Conservation (phyloP, 1,140 invertebrate genomes). For the Physella acuta region DNA sequence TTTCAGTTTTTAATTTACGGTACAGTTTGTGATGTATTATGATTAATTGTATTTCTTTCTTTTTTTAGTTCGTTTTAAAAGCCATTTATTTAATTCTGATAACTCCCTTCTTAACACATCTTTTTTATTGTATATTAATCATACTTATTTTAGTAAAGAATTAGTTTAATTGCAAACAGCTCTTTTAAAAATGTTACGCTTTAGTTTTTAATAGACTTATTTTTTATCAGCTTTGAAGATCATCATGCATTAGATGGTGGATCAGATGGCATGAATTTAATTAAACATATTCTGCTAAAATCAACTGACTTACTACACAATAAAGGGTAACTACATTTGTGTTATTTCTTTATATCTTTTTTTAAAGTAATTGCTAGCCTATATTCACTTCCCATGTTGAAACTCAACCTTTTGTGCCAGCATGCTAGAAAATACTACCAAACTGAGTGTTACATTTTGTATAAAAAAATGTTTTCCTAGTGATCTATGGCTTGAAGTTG, state of each 20-base stretch:
- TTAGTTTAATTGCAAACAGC: too few species aligned
- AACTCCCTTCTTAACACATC: too few species aligned
- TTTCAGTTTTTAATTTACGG: too few species aligned
- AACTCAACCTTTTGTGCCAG: not conserved
- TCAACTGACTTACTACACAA: not conserved
- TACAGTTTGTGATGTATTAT: too few species aligned
- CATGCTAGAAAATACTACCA: not conserved
- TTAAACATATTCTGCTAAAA: not conserved
- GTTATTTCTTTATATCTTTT: not conserved
- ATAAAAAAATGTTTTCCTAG: not conserved
- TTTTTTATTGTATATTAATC: too few species aligned
- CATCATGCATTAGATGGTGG: slow-evolving; percentile 10
- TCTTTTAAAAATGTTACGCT: too few species aligned
- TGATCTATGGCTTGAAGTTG: slow-evolving; percentile 5
- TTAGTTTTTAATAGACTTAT: too few species aligned
- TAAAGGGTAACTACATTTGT: not conserved
- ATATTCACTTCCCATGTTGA: not conserved
- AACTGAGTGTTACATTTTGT: not conserved
- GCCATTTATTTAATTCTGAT: too few species aligned
- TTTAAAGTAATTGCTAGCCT: not conserved
- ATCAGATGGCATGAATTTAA: slow-evolving; percentile 12
- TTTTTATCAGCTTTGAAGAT: slow-evolving; percentile 9
- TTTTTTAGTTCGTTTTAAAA: too few species aligned
- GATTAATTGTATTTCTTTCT: too few species aligned
- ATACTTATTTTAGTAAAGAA: too few species aligned